Conservation (phyloP, 2,888 invertebrate genomes). For the Nomada flava region DNA sequence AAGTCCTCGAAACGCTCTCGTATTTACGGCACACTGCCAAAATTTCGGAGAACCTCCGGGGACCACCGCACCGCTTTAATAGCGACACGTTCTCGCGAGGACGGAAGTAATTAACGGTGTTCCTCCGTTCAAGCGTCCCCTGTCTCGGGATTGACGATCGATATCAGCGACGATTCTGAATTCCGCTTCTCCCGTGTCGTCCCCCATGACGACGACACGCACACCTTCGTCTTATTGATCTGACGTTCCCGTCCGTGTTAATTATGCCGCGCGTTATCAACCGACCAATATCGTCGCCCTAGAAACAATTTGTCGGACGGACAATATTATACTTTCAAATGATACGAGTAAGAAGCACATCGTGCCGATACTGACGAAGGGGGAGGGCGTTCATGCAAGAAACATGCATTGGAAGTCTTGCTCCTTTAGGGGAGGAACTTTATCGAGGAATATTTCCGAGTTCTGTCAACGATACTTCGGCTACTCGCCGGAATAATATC, state of each 20-base stretch:
- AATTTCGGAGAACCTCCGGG: slow-evolving; percentile 45
- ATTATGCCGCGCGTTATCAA: slow-evolving; percentile 43
- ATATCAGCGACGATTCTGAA: slow-evolving; percentile 61
- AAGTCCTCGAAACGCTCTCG: slow-evolving; percentile 4
- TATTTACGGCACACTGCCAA: slow-evolving; percentile 31
- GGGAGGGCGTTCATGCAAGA: neutral
- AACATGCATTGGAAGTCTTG: slow-evolving; percentile 1
- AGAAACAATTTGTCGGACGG: slow-evolving; percentile 40
- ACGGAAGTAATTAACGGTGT: slow-evolving; percentile 70
- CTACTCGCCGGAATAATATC: neutral
- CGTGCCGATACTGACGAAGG: neutral
- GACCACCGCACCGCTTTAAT: slow-evolving; percentile 55
- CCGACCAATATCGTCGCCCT: slow-evolving; percentile 31
- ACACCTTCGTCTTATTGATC: slow-evolving; percentile 62
- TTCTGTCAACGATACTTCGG: neutral
- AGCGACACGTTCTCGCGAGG: slow-evolving; percentile 64
- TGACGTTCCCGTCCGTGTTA: slow-evolving; percentile 47
- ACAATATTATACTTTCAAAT: slow-evolving; percentile 55
- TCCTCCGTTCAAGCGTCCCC: slow-evolving; percentile 56
- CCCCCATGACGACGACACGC: slow-evolving; percentile 41
- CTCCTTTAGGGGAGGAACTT: neutral
- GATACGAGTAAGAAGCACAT: neutral
- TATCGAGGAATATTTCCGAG: neutral
- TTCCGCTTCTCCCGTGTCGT: slow-evolving; percentile 43
- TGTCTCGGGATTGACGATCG: slow-evolving; percentile 66